Percentiles rank a stretch among this genome's conserved stretches.
These are phyloP conservation scores for Calephelis virginiensis DNA, from an alignment of 1,140 invertebrate genomes.

Conservation along the genomic window DNA sequence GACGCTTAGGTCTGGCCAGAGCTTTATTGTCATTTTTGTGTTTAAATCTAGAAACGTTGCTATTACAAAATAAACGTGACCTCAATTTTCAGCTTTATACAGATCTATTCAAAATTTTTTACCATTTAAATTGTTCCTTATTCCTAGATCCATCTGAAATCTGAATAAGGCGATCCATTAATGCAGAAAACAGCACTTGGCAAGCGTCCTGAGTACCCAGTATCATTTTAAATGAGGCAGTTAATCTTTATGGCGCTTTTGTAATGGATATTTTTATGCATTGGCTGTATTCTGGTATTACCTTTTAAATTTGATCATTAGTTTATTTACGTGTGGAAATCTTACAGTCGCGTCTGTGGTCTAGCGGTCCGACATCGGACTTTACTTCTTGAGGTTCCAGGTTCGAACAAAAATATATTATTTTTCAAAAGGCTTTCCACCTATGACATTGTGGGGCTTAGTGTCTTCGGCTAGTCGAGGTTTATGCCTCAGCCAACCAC, in stretches of 20 bases:
- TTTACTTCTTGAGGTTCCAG: no score
- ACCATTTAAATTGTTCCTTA: slow-evolving; percentile 14
- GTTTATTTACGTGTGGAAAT: neutral
- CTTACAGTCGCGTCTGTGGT: no score
- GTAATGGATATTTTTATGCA: slow-evolving; percentile 42
- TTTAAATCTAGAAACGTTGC: no score
- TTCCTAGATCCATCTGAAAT: slow-evolving; percentile 23
- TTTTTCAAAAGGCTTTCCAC: no score
- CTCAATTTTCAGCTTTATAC: neutral
- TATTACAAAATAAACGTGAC: no score
- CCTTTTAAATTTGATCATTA: slow-evolving; percentile 10
- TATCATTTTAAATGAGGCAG: slow-evolving; percentile 71
- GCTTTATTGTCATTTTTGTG: no score
- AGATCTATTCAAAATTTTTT: neutral
- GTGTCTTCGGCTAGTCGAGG: no score
- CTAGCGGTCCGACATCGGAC: no score
- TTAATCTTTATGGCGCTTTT: slow-evolving; percentile 54
- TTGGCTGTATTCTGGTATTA: slow-evolving; percentile 23
- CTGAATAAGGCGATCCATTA: slow-evolving; percentile 34
- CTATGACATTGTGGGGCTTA: no score
- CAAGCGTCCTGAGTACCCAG: slow-evolving; percentile 57
- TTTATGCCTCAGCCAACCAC: no score
- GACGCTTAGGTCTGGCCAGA: no score
- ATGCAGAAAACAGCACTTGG: slow-evolving; percentile 60
- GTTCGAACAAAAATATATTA: no score